Base-by-base conservation (phyloP, 2,888 invertebrate species). In the Halictus quadricinctus region DNA sequence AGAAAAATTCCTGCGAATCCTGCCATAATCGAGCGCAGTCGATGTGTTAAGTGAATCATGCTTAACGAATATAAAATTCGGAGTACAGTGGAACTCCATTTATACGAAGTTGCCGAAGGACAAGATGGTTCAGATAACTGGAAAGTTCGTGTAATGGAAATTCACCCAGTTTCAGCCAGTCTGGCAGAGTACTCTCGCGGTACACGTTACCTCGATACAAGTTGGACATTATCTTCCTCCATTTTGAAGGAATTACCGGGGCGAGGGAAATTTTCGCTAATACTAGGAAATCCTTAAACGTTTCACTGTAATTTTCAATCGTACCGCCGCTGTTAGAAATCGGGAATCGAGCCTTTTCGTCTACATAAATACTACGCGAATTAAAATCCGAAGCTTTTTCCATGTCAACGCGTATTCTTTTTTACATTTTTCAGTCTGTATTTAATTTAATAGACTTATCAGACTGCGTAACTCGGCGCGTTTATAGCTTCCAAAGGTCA, bases 41-140 rank as follows among this genome's bases (percentile, higher is more conserved):
- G 36, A 66, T 18, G 66, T 15, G 66, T 66, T 21, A 8, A 66
- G 18, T 41, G 66, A 66, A 21, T 36, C 66, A 36, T 18, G 10
- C 18, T 18, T 36, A 36, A 66, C 36, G 66, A 66, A 36, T 66
- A 66, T 66, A 66, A 66, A 66, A 54, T 64, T 60, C 74, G 74
- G 12, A 43, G 21, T 75, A 69, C 80, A 36, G 74, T 73, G 80
- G 36, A 66, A 66, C 66, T 66, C 15, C 66, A 66, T 36, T 66
- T 66, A 36, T 66, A 66, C 36, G 66, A 36, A 66, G 36, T 66
- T 36, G 66, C 66, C 66, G 36, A 36, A 36, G 66, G 66, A 66
- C 66, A 66, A 66, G 66, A 66, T 41, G 36, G 66, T 36, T 36
- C 66, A 8, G 66, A 36, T 66, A 66, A 36, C 66, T 41, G 36